A percentile compares a stretch with the other conserved stretches of the same genome.
These are phyloP conservation scores for Macrophya alboannulata DNA, from an alignment of 2,888 invertebrate species.

Conservation along the genomic window DNA sequence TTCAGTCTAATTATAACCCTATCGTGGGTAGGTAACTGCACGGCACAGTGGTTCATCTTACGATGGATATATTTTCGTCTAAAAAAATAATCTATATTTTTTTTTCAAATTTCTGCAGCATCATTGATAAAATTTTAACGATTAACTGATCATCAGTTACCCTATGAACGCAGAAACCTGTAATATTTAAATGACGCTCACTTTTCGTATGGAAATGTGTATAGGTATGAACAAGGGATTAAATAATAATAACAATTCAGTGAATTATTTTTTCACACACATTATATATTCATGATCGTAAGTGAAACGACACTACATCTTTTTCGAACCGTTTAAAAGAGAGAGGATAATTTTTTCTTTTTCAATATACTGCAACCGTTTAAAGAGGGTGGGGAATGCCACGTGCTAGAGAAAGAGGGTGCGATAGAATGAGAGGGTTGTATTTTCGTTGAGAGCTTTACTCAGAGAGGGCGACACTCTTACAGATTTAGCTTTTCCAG, in stretches of 20 bases:
- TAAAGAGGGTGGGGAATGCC: not conserved
- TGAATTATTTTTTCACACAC: too few species aligned
- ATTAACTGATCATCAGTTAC: not conserved
- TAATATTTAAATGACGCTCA: not conserved
- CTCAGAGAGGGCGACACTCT: slow-evolving; percentile 75
- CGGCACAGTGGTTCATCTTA: not conserved
- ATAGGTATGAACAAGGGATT: too few species aligned
- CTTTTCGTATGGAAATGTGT: not conserved
- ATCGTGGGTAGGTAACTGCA: not conserved
- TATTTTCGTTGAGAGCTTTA: slow-evolving; percentile 65
- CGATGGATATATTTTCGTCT: not conserved
- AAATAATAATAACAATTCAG: too few species aligned
- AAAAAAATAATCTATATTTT: not conserved
- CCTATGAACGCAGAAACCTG: not conserved
- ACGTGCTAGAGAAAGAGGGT: slow-evolving; percentile 57
- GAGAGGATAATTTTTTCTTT: not conserved
- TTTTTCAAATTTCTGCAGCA: not conserved
- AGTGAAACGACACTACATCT: not conserved
- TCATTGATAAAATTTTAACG: not conserved
- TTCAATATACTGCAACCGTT: not conserved
- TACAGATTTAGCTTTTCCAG: slow-evolving; percentile 60
- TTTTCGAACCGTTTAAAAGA: not conserved
- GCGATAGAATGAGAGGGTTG: slow-evolving; percentile 52
- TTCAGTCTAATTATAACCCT: not conserved
- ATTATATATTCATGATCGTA: too few species aligned